phyloP scores from a whole-genome alignment of 2,888 invertebrate genomes.

The Coelogynopora nodosa region DNA sequence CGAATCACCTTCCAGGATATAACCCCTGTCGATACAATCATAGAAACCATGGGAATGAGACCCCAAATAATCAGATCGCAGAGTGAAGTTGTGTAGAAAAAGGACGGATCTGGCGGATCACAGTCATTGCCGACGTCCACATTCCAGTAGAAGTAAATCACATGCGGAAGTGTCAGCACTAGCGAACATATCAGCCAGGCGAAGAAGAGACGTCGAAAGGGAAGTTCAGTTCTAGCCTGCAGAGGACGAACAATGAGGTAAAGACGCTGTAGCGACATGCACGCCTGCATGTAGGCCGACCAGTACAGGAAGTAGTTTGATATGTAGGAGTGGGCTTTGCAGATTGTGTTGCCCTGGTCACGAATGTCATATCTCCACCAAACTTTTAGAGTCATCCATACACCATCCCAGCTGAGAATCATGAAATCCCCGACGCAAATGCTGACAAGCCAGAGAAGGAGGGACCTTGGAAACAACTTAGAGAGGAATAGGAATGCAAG shows the following conservation, averaged over 20 bases:
- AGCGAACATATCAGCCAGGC: slow-evolving; percentile 38
- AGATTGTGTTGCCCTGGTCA: slow-evolving; percentile 29
- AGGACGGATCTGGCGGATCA: slow-evolving; percentile 38
- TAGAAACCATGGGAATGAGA: slow-evolving; percentile 39
- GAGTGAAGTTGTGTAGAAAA: slow-evolving; percentile 42
- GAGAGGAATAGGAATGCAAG: slow-evolving; percentile 43
- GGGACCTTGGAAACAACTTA: slow-evolving; percentile 41
- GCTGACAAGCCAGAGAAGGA: slow-evolving; percentile 43
- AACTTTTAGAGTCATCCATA: slow-evolving; percentile 42
- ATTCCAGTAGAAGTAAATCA: slow-evolving; percentile 42
- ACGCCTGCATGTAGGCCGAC: slow-evolving; percentile 45
- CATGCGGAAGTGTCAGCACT: slow-evolving; percentile 29
- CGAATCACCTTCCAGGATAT: slow-evolving; percentile 33
- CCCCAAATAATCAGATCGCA: slow-evolving; percentile 41
- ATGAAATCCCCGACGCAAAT: slow-evolving; percentile 45
- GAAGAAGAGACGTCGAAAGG: slow-evolving; percentile 26
- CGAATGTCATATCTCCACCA: slow-evolving; percentile 32
- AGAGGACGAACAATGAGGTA: slow-evolving; percentile 40
- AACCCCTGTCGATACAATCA: slow-evolving; percentile 41
- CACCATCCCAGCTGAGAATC: slow-evolving; percentile 38
- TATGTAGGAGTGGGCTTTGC: slow-evolving; percentile 41
- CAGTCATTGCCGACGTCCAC: slow-evolving; percentile 31
- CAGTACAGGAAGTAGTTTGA: slow-evolving; percentile 45
- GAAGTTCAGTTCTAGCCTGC: slow-evolving; percentile 38
- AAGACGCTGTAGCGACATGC: slow-evolving; percentile 41